A percentile compares a stretch with the other conserved stretches of the same genome.
Conservation (phyloP, 2,888 invertebrate genomes). For the Frankliniella intonsa region DNA sequence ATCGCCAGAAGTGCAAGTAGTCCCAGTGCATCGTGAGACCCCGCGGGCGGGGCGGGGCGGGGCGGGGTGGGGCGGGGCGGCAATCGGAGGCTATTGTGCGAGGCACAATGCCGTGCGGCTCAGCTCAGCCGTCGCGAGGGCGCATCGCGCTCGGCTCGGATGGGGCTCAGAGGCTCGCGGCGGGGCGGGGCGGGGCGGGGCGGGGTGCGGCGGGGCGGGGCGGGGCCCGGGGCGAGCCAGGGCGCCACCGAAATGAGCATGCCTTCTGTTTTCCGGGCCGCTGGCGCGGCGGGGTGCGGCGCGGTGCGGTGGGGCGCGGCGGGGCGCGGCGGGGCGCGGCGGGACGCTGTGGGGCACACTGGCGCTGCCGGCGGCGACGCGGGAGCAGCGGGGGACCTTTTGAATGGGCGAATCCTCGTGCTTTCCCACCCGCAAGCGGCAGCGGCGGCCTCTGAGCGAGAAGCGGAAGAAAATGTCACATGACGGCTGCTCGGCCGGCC, state of each 20-base stretch:
- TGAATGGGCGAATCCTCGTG: too few relatives aligned
- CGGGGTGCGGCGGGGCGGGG: background rate
- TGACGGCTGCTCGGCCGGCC: too few relatives aligned
- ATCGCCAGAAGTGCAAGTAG: background rate
- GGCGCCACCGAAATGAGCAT: too few relatives aligned
- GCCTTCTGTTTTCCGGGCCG: too few relatives aligned
- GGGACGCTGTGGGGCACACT: too few relatives aligned
- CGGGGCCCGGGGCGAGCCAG: background rate
- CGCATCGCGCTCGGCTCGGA: background rate
- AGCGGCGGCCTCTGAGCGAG: too few relatives aligned
- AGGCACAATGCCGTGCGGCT: background rate
- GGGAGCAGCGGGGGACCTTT: too few relatives aligned
- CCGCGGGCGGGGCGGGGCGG: background rate
- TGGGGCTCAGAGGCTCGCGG: background rate
- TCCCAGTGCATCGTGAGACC: background rate
- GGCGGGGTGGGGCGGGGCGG: background rate
- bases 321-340: too few relatives aligned
- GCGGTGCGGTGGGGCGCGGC: background rate
- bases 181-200: background rate
- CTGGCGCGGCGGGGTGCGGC: too few relatives aligned
- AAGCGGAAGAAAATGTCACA: too few relatives aligned
- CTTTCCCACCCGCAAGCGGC: too few relatives aligned
- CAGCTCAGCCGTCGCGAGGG: background rate
- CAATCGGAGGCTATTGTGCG: background rate
- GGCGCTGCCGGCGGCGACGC: background rate